Base-by-base conservation (phyloP, 2,888 invertebrate genomes). In the Malthinus flaveolus region DNA sequence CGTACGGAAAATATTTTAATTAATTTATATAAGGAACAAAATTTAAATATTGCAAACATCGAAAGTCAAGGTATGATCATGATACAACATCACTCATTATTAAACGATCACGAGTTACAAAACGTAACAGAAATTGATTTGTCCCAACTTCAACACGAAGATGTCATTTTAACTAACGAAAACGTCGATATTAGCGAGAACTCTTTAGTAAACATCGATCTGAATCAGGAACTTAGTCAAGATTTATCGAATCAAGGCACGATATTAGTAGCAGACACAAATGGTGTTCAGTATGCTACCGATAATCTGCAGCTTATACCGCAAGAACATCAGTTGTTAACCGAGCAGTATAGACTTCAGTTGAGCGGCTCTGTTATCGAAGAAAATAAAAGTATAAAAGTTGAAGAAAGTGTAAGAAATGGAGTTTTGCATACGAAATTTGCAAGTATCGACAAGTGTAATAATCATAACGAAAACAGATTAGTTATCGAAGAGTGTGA, bases 1-100 rank as follows among this genome's bases (percentile, higher is more conserved):
- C 79, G 81, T 56, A 84, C 85, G 0, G 84, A 85, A 70, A 77
- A 73, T 51, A 74, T 83, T 63, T 78, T 85, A 49, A 72, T 77
- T 44, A 75, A 75, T 50, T 56, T 79, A 53, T 72, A 75, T 44
- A 79, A 76, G 63, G 74, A 55, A 10, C 53, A 63, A 32, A 58
- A 64, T 11, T 12, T 66, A 10, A 63, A 68, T 48, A 63, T 68
- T 37, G 64, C 64, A 10, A 60, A 63, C 15, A 62, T 72, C 46
- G 70, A 69, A 44, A 70, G 72, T 47, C 65, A 66, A 35, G 74
- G 72, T 33, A 57, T 75, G 34, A 71, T 76, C 32, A 71, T 76
- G 69, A 72, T 74, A 15, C 74, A 72, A 45, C 71, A 74, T 50
- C 71, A 75, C 49, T 54, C 49, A 49, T 62, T 77, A 45, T 62